A percentile compares a stretch with the other conserved stretches of the same genome.
phyloP scores from a whole-genome alignment of 2,797 vertebrate species.

The Odontamblyopus lacepedii region DNA sequence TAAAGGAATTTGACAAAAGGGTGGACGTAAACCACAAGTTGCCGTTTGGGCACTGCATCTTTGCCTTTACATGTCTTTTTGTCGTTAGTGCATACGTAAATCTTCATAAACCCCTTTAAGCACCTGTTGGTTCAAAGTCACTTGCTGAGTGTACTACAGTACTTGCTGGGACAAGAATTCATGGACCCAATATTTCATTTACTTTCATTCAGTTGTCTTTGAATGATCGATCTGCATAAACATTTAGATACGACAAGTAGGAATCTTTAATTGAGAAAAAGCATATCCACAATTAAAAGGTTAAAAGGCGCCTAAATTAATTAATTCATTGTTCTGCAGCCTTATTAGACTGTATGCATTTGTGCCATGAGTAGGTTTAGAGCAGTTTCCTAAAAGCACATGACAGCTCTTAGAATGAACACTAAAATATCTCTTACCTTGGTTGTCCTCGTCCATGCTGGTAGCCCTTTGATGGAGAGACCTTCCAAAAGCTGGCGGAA shows the following conservation, averaged over 20 bases:
- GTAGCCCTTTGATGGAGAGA: conserved; percentile 36
- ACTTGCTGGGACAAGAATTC: neutral
- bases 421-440: conserved; percentile 66
- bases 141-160: conserved; percentile 3
- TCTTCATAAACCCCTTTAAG: conserved; percentile 10
- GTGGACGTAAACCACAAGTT: neutral
- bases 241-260: neutral
- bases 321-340: conserved; percentile 13
- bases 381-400: conserved; percentile 15
- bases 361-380: neutral
- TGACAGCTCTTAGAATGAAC: conserved; percentile 8
- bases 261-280: neutral
- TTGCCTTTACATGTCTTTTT: conserved; percentile 24
- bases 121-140: conserved; percentile 51
- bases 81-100: conserved; percentile 33
- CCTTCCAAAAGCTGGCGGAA: conserved; percentile 37
- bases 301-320: neutral
- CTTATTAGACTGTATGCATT: neutral
- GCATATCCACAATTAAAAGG: neutral
- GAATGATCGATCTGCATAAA: too few relatives aligned
- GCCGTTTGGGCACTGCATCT: neutral
- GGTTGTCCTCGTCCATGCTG: conserved; percentile 79
- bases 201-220: neutral
- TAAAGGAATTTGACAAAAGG: conserved; percentile 2
- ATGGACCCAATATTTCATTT: neutral